These are phyloP conservation scores for Notocelia uddmanniana DNA, from an alignment of 2,888 invertebrate species.

Conservation along the genomic window DNA sequence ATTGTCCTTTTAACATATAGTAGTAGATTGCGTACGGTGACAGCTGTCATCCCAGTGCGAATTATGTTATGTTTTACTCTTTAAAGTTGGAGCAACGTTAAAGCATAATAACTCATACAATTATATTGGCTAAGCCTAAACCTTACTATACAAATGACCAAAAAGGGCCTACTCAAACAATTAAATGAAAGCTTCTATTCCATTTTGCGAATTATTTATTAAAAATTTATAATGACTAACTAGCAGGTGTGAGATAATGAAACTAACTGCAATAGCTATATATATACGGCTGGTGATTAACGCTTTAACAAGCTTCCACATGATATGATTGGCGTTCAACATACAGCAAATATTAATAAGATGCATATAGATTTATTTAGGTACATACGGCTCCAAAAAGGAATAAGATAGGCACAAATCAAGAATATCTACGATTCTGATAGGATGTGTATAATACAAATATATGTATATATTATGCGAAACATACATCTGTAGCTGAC, in stretches of 20 bases:
- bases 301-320: constrained; percentile 28
- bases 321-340: background rate
- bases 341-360: constrained; percentile 1
- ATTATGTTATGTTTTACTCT: no score
- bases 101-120: no score
- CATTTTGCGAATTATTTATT: constrained; percentile 13
- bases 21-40: no score
- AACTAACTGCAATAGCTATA: constrained; percentile 26
- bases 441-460: no score
- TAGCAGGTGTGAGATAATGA: constrained; percentile 24
- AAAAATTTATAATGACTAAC: constrained; percentile 12
- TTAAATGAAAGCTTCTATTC: background rate
- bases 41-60: no score
- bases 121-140: no score
- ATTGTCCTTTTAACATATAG: no score
- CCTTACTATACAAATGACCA: background rate
- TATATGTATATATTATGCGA: no score
- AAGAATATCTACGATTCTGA: background rate
- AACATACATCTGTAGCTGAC: no score
- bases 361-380: background rate
- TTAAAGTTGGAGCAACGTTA: no score
- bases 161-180: background rate
- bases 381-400: no score
- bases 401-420: background rate
- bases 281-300: constrained; percentile 17